Evolutionary conservation across 2,113 vertebrate genomes (phyloP).

Genomic region (Sinocyclocheilus grahami): DNA sequence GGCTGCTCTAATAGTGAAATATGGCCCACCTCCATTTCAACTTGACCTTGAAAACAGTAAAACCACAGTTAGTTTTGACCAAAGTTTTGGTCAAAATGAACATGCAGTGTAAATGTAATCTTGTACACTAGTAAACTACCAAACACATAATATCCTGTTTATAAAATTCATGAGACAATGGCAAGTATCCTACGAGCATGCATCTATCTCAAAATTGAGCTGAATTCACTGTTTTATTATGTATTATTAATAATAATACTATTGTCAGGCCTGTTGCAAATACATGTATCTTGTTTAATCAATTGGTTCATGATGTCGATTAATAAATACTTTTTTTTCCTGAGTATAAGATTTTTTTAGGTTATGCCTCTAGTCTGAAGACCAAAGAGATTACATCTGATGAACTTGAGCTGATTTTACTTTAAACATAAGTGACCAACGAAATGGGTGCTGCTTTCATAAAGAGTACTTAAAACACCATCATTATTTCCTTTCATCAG

Average conservation of each 20-base stretch:
- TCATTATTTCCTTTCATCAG: conserved; percentile 56
- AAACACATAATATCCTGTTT: neutral
- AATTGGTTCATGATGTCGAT: neutral
- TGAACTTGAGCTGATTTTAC: neutral
- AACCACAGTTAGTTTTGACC: neutral
- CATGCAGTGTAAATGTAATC: conserved; percentile 8
- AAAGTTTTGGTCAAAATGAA: conserved; percentile 3
- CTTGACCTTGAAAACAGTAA: conserved; percentile 11
- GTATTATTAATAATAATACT: too few species aligned
- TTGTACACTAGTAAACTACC: neutral
- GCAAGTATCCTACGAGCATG: neutral
- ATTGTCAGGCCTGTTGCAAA: neutral
- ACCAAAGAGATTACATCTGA: neutral
- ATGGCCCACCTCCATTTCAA: conserved; percentile 28
- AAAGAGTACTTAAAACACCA: conserved; percentile 67
- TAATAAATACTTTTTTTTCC: neutral
- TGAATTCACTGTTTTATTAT: too few species aligned
- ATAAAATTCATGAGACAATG: neutral
- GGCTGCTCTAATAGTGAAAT: conserved; percentile 11
- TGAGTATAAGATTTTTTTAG: too few species aligned
- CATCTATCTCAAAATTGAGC: too few species aligned
- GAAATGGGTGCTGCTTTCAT: conserved; percentile 58
- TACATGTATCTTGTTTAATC: neutral
- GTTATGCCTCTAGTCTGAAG: neutral
- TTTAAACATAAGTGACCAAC: conserved; percentile 11